Evolutionary conservation across 2,113 vertebrate species (phyloP).

Genomic region (Nettapus auritus): DNA sequence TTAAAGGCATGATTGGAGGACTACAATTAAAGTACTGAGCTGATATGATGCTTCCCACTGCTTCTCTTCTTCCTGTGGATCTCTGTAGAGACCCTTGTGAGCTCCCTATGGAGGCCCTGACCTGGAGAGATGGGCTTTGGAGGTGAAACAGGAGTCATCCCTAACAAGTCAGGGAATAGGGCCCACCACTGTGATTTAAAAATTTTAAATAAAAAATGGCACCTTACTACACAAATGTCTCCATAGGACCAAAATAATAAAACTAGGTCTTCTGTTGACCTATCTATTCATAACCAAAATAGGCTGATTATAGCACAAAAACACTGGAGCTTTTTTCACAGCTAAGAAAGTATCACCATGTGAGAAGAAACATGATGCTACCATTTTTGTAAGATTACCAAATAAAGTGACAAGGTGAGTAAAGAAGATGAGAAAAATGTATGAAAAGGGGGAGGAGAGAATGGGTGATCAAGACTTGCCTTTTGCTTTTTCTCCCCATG

Average conservation of each 20-base stretch:
- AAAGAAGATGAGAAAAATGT: neutral
- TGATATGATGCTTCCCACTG: neutral
- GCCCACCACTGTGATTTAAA: neutral
- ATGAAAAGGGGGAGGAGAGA: neutral
- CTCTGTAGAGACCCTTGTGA: neutral
- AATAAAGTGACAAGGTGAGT: neutral
- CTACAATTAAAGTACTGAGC: neutral
- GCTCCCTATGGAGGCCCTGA: neutral
- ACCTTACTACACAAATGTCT: neutral
- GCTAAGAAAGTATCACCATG: neutral
- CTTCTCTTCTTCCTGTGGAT: neutral
- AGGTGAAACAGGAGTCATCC: neutral
- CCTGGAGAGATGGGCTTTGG: neutral
- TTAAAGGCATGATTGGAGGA: neutral
- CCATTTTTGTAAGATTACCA: neutral
- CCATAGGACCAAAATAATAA: neutral
- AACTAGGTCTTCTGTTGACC: neutral
- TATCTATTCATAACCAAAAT: neutral
- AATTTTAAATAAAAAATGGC: neutral
- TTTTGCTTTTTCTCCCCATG: neutral
- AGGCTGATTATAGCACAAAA: neutral
- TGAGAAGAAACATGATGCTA: neutral
- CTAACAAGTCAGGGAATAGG: neutral
- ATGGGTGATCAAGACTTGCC: neutral
- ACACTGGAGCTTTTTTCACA: neutral